Evolutionary conservation across 2,888 invertebrate genomes (phyloP).

Genomic region (Drosophila falleni): DNA sequence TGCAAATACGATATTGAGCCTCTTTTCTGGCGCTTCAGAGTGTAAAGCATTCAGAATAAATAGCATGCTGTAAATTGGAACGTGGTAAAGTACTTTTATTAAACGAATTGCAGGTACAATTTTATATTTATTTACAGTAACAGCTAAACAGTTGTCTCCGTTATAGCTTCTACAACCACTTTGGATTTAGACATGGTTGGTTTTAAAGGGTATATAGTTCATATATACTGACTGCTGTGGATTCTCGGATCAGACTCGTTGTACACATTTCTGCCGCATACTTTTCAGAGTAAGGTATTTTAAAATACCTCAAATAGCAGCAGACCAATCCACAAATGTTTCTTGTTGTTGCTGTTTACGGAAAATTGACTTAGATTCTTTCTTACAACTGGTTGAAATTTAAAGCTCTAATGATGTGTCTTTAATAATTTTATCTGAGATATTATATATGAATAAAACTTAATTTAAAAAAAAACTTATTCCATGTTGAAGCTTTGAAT

Average conservation of each 20-base stretch:
- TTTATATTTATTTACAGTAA: constrained; percentile 59
- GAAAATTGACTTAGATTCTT: neutral
- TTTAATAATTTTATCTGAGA: neutral
- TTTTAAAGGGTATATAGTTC: neutral
- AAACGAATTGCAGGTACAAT: constrained; percentile 31
- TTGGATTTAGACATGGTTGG: too few relatives aligned
- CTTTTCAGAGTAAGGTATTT: constrained; percentile 27
- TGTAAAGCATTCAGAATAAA: neutral
- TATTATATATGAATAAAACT: constrained; percentile 1
- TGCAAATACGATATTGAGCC: constrained; percentile 50
- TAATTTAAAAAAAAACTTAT: constrained; percentile 11
- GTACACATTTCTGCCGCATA: constrained; percentile 60
- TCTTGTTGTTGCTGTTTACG: constrained; percentile 27
- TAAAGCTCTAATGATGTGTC: neutral
- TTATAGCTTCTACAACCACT: too few relatives aligned
- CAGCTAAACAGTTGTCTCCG: constrained; percentile 3
- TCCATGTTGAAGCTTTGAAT: constrained; percentile 45
- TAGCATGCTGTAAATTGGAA: neutral
- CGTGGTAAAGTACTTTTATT: constrained; percentile 6
- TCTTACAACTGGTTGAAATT: constrained; percentile 49
- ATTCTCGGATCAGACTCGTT: constrained; percentile 44
- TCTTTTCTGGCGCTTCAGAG: constrained; percentile 44
- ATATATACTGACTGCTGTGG: constrained; percentile 33
- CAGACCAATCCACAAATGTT: constrained; percentile 7
- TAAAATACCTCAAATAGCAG: constrained; percentile 1